phyloP scores from a whole-genome alignment of 2,888 invertebrate species.

The Synergus laeviventris region DNA sequence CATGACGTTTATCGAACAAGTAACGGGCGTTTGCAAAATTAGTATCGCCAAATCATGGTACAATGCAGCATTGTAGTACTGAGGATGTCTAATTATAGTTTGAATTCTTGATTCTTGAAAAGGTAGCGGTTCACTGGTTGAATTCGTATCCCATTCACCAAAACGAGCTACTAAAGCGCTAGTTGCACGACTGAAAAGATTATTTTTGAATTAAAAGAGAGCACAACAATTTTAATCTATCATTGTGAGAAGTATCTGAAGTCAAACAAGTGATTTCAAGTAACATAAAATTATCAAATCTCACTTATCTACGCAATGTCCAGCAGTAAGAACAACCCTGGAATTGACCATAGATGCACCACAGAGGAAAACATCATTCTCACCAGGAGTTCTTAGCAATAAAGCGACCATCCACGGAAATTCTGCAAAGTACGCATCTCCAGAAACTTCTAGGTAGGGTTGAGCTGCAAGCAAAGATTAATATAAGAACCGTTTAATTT shows the following conservation, averaged over 20 bases:
- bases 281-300: slow-evolving; percentile 5
- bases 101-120: slow-evolving; percentile 83
- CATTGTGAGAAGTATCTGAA: not conserved
- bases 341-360: slow-evolving; percentile 89
- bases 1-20: slow-evolving; percentile 82
- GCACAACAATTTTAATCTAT: too few species aligned
- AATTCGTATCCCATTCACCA: slow-evolving; percentile 89
- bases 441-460: slow-evolving; percentile 80
- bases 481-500: not conserved
- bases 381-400: slow-evolving; percentile 77
- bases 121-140: slow-evolving; percentile 81
- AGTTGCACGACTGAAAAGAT: slow-evolving; percentile 57
- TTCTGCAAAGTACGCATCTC: slow-evolving; percentile 85
- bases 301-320: slow-evolving; percentile 82
- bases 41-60: slow-evolving; percentile 88
- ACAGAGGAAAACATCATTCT: slow-evolving; percentile 82
- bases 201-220: not conserved
- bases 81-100: slow-evolving; percentile 80
- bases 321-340: slow-evolving; percentile 86
- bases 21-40: slow-evolving; percentile 81
- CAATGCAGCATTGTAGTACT: slow-evolving; percentile 82
- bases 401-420: slow-evolving; percentile 91
- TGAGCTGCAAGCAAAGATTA: slow-evolving; percentile 49
- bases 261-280: not conserved
- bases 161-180: slow-evolving; percentile 79